Percentiles rank a stretch among this genome's conserved stretches.
Conservation (phyloP, 2,797 vertebrate genomes). For the Cercopithecus hamlyni region DNA sequence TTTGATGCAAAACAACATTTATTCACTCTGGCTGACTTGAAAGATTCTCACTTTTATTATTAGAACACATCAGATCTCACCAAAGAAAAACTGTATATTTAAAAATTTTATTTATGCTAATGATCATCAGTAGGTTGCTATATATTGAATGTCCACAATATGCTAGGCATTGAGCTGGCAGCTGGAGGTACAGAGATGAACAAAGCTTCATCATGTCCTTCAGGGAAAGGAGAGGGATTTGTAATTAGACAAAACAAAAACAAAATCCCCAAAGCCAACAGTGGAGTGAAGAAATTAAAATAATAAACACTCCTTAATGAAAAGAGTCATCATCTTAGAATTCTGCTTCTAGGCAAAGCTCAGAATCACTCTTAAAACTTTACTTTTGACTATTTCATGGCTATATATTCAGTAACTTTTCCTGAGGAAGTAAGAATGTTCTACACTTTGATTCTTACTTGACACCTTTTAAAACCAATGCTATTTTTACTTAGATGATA, state of each 20-base stretch:
- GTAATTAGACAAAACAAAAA: not conserved
- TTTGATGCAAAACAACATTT: not conserved
- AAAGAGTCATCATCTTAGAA: slow-evolving; percentile 17
- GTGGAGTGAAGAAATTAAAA: not conserved
- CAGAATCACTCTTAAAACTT: slow-evolving; percentile 20
- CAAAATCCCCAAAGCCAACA: not conserved
- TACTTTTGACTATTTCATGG: not conserved
- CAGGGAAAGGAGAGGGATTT: not conserved
- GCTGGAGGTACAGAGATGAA: not conserved
- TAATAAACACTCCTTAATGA: not conserved
- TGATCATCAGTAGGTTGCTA: not conserved
- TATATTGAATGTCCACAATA: not conserved
- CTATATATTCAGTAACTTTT: not conserved
- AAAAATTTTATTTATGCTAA: not conserved
- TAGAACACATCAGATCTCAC: slow-evolving; percentile 2
- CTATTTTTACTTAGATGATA: not conserved
- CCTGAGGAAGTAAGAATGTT: not conserved
- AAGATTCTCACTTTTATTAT: slow-evolving; percentile 30
- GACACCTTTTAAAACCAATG: not conserved
- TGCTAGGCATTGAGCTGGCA: not conserved
- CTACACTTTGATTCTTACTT: not conserved
- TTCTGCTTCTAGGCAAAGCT: not conserved
- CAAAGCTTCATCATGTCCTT: not conserved
- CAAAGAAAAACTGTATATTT: not conserved
- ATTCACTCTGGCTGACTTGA: not conserved